Percentiles rank a stretch among this genome's conserved stretches.
phyloP scores from a whole-genome alignment of 1,140 invertebrate genomes.

The Drosophila nannoptera region DNA sequence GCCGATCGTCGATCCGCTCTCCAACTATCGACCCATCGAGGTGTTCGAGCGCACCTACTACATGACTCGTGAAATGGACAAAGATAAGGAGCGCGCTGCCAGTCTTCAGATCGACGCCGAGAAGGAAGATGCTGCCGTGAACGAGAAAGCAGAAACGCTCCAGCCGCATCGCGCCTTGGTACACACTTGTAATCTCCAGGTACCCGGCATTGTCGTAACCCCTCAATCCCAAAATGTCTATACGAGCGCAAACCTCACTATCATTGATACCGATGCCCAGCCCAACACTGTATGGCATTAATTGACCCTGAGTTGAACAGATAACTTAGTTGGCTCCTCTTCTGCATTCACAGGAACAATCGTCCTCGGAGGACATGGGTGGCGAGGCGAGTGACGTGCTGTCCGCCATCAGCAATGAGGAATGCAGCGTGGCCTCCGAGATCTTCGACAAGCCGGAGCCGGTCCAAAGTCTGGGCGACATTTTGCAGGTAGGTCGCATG shows the following conservation, averaged over 20 bases:
- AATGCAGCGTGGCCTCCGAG: slow-evolving; percentile 84
- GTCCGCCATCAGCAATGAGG: slow-evolving; percentile 85
- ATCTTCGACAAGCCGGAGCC: slow-evolving; percentile 80
- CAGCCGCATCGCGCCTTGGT: slow-evolving; percentile 40
- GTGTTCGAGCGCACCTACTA: slow-evolving; percentile 78
- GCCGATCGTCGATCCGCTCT: slow-evolving; percentile 67
- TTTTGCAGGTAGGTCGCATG: slow-evolving; percentile 63
- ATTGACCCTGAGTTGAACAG: too few species aligned
- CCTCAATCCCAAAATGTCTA: slow-evolving; percentile 77
- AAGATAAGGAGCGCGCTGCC: slow-evolving; percentile 32
- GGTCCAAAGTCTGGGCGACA: slow-evolving; percentile 66
- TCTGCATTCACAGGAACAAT: slow-evolving; percentile 59
- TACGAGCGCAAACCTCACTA: slow-evolving; percentile 80
- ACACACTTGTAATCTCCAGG: slow-evolving; percentile 74
- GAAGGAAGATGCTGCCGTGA: slow-evolving; percentile 38
- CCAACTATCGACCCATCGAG: slow-evolving; percentile 73
- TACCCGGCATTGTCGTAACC: slow-evolving; percentile 71
- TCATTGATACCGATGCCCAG: slow-evolving; percentile 82
- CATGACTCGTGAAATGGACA: slow-evolving; percentile 68
- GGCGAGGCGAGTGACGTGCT: slow-evolving; percentile 81
- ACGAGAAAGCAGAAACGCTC: slow-evolving; percentile 43
- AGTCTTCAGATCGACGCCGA: slow-evolving; percentile 12
- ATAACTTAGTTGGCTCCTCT: neutral
- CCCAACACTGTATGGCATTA: slow-evolving; percentile 66
- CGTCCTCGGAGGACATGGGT: slow-evolving; percentile 66